Conservation (phyloP, 2,797 vertebrate species). For the Hozukius guyotensis region DNA sequence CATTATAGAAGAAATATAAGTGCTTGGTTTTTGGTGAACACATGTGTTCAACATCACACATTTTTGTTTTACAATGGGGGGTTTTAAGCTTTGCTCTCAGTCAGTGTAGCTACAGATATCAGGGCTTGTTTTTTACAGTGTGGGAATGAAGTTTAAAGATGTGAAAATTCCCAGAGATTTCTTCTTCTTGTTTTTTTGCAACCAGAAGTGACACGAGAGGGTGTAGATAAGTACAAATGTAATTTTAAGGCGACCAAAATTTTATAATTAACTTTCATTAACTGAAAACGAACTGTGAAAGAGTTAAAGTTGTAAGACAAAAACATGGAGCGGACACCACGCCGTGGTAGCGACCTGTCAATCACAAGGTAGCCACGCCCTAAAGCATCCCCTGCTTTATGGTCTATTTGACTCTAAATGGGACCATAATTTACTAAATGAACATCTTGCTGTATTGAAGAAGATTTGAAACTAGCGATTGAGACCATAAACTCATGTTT, state of each 20-base stretch:
- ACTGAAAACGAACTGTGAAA: too few relatives aligned
- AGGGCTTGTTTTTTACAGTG: background rate
- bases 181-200: background rate
- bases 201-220: background rate
- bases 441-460: too few relatives aligned
- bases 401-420: too few relatives aligned
- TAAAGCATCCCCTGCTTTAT: accelerated
- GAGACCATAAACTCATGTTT: too few relatives aligned
- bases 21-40: background rate
- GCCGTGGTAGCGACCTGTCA: too few relatives aligned
- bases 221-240: background rate
- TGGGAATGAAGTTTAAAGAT: background rate
- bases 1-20: background rate
- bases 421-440: too few relatives aligned
- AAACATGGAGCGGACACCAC: too few relatives aligned
- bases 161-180: background rate
- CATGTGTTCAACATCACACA: background rate
- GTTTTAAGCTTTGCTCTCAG: background rate
- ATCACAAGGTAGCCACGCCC: too few relatives aligned
- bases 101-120: background rate
- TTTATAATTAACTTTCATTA: background rate
- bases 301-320: too few relatives aligned
- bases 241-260: background rate
- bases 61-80: background rate
- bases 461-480: too few relatives aligned